Base-by-base conservation (phyloP, 2,797 vertebrate species). In the Hydrocynus forskahlii region DNA sequence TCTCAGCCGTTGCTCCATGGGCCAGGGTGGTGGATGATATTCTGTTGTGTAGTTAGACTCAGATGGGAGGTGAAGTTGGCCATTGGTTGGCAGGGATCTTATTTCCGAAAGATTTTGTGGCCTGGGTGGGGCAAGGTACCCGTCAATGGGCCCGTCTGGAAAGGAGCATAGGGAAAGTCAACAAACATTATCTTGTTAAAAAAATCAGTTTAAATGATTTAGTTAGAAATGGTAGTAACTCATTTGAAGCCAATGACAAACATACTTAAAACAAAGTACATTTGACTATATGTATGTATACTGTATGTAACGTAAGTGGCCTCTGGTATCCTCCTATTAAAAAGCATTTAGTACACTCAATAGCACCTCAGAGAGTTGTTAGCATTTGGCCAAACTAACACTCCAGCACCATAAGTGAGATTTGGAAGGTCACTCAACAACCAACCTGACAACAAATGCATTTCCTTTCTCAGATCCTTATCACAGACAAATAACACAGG, bases 41-140 rank as follows among this genome's bases (percentile, higher is more conserved):
- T 98, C 96, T 94, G 95, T 96, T 96, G 96, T 96, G 92, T 95
- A 97, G 94, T 95, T 97, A 96, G 96, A 96, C 95, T 99, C 97
- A 95, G 91, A 95, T 92, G 96, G 94, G 91, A 96, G 93, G 95
- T 95, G 95, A 92, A 94, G 95, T 92, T 94, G 94, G 92, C 95
- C 95, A 89, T 96, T 93, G 17, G 88, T 89, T 81, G 94, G 93
- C 90, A 89, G 87, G 43, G 88, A 91, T 95, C 95, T 98, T 96
- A 99, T 92, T 99, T 97, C 96, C 97, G 97, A 92, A 96, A 97
- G 91, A 94, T 96, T 96, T 97, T 97, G 97, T 96, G 97, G 91
- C 95, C 97, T 90, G 96, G 96, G 89, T 95, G 96, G 87, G 96
- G 96, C 91, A 96, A 96, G 94, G 96, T 95, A 92, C 95, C 96